Percentiles rank a stretch among this genome's conserved stretches.
Conservation (phyloP, 2,888 invertebrate species). For the Sepioteuthis lessoniana region DNA sequence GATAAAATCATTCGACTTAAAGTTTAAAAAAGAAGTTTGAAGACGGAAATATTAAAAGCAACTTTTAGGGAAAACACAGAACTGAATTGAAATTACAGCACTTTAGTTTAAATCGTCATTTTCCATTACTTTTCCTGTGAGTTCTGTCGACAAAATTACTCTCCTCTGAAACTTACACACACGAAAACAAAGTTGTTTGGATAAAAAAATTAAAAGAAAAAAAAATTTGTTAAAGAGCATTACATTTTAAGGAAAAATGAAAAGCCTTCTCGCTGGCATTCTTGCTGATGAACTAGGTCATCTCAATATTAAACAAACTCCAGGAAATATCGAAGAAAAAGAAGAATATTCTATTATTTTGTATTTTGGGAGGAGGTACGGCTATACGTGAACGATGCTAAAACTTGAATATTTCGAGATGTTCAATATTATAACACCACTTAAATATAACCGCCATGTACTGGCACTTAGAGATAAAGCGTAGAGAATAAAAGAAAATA, state of each 20-base stretch:
- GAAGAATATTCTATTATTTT: neutral
- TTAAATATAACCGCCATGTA: neutral
- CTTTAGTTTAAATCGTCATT: neutral
- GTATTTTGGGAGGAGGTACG: neutral
- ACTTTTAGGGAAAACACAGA: neutral
- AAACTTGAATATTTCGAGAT: neutral
- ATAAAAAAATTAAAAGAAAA: neutral
- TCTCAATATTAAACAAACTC: slow-evolving; percentile 4
- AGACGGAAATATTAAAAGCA: neutral
- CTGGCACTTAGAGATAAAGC: neutral
- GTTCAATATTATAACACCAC: slow-evolving; percentile 3
- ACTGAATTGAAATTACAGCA: neutral
- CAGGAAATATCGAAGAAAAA: neutral
- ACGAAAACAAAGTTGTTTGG: slow-evolving; percentile 23
- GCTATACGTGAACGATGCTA: neutral
- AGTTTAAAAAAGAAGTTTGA: neutral
- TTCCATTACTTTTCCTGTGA: neutral
- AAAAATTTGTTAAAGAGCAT: neutral
- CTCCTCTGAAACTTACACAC: neutral
- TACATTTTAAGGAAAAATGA: neutral
- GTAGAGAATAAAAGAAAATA: neutral
- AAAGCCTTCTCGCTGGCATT: neutral
- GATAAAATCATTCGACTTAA: neutral
- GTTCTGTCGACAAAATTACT: neutral
- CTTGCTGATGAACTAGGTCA: neutral